Conservation (phyloP, 1,140 invertebrate species). For the Drosophila auraria region DNA sequence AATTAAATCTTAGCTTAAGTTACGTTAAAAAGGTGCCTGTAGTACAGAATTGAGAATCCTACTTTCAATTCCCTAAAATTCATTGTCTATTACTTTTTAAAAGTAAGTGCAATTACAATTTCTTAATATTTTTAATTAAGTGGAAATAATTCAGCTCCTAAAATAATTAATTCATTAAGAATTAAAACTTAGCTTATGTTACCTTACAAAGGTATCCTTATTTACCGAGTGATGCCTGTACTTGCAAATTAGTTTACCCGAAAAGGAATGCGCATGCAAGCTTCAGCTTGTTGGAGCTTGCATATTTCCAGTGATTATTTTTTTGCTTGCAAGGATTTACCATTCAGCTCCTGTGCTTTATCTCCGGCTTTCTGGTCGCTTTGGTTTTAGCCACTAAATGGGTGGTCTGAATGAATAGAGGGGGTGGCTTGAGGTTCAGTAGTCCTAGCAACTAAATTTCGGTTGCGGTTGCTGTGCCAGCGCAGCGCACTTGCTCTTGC, state of each 20-base stretch:
- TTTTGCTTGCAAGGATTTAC: constrained; percentile 9
- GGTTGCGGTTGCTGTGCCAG: constrained; percentile 25
- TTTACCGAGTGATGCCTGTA: not conserved
- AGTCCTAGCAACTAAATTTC: constrained; percentile 32
- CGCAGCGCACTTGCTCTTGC: too few species aligned
- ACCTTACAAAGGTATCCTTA: not conserved
- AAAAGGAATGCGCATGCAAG: constrained; percentile 10
- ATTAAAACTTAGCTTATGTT: too few species aligned
- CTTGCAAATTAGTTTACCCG: constrained; percentile 7
- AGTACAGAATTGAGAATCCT: too few species aligned
- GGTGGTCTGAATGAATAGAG: not conserved
- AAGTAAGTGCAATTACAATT: too few species aligned
- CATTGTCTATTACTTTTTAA: too few species aligned
- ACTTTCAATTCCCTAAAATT: too few species aligned
- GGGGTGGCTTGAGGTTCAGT: not conserved
- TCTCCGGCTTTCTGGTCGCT: constrained; percentile 18
- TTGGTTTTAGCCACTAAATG: constrained; percentile 18
- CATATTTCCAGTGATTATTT: constrained; percentile 15
- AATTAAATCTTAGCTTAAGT: too few species aligned
- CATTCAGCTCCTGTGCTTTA: constrained; percentile 5
- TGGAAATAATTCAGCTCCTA: too few species aligned
- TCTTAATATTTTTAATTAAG: too few species aligned
- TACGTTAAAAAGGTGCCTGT: too few species aligned
- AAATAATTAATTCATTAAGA: too few species aligned
- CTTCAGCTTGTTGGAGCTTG: constrained; percentile 1